These are phyloP conservation scores for Frieseomelitta varia DNA, from an alignment of 1,140 invertebrate species.

Conservation along the genomic window DNA sequence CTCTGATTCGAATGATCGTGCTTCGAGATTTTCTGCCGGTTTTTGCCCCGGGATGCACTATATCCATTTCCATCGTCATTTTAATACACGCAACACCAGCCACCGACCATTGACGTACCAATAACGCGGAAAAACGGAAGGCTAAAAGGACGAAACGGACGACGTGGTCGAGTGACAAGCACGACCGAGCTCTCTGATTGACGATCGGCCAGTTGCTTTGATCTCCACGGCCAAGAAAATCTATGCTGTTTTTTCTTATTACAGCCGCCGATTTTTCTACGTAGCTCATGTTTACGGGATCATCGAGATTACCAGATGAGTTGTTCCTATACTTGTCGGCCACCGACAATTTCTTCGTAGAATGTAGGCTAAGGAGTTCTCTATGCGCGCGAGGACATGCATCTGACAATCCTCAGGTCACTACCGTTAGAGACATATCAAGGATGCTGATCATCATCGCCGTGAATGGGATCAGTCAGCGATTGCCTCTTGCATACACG, in stretches of 20 bases:
- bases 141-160: neutral
- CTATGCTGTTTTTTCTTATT: neutral
- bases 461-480: neutral
- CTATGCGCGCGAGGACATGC: neutral
- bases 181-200: constrained; percentile 17
- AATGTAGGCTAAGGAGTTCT: neutral
- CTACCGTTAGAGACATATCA: constrained; percentile 22
- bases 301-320: neutral
- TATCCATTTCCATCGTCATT: constrained; percentile 29
- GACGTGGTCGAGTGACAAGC: constrained; percentile 21
- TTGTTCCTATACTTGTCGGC: neutral
- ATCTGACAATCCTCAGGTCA: neutral
- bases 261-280: neutral
- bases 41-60: neutral
- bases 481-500: neutral
- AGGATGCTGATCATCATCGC: neutral
- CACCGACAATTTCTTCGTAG: neutral
- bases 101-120: neutral
- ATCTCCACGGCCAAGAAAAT: neutral
- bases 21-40: constrained; percentile 24
- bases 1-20: constrained; percentile 37
- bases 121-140: constrained; percentile 34
- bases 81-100: neutral
- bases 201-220: constrained; percentile 21
- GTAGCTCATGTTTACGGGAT: constrained; percentile 7